phyloP scores from a whole-genome alignment of 2,113 vertebrate species.

The Pluvialis apricaria region DNA sequence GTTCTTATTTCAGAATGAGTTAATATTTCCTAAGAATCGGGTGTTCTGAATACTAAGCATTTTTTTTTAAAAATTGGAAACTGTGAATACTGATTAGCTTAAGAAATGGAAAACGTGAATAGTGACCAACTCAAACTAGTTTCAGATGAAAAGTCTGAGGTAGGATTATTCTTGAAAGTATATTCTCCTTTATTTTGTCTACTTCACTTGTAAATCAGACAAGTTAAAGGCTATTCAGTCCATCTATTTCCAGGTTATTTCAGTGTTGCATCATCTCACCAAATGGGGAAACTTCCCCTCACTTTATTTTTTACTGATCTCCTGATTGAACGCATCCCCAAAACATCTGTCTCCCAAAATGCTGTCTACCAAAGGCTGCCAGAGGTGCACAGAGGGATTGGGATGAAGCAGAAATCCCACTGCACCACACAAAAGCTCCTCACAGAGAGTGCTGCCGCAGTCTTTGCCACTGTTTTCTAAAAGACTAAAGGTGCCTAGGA shows the following conservation, averaged over 20 bases:
- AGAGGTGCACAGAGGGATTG: neutral
- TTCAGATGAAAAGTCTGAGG: constrained; percentile 34
- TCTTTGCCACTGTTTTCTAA: neutral
- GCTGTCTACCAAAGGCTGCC: neutral
- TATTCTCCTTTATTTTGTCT: constrained; percentile 41
- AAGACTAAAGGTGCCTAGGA: neutral
- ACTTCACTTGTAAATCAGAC: neutral
- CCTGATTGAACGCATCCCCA: neutral
- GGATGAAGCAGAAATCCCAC: neutral
- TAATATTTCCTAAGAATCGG: neutral
- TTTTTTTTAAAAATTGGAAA: neutral
- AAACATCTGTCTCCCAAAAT: neutral
- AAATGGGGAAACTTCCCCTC: neutral
- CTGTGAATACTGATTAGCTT: constrained; percentile 1
- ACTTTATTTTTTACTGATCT: neutral
- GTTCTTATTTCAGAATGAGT: neutral
- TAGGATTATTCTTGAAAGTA: neutral
- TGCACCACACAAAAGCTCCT: neutral
- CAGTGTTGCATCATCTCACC: neutral
- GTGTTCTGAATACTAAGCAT: neutral
- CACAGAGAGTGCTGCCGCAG: accelerated
- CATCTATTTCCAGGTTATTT: neutral
- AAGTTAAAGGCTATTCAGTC: neutral
- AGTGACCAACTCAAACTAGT: neutral
- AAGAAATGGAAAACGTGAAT: constrained; percentile 38